phyloP scores from a whole-genome alignment of 30 jellyfish, hydroid and myxozoan species.

The Nemopilema nomurai region DNA sequence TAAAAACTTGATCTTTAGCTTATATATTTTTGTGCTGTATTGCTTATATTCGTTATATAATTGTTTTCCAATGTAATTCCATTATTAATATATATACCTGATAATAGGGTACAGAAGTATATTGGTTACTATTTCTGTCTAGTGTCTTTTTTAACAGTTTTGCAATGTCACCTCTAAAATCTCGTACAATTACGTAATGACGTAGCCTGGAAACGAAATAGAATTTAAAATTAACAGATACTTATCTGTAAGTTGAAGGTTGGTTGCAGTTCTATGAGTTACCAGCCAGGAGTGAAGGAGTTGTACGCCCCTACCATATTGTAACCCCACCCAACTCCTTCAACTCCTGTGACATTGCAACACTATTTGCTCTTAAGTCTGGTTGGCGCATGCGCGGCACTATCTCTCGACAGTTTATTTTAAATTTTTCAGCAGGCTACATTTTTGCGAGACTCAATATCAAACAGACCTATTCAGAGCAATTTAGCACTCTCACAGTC shows the following conservation, averaged over 20 bases:
- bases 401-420: too few relatives aligned
- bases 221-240: conserved; percentile 48
- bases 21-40: neutral
- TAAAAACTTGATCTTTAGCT: neutral
- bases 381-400: conserved; percentile 26
- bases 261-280: conserved; percentile 65
- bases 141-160: neutral
- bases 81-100: neutral
- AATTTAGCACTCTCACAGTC: too few relatives aligned
- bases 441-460: too few relatives aligned
- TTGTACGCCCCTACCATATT: conserved; percentile 39
- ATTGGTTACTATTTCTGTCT: neutral
- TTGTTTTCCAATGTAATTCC: neutral
- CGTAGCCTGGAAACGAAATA: conserved; percentile 52
- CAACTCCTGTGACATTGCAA: conserved; percentile 1
- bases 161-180: conserved; percentile 56
- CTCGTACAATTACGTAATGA: conserved; percentile 57
- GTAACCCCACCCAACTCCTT: conserved; percentile 38
- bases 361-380: neutral
- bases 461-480: too few relatives aligned
- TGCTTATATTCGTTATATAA: neutral
- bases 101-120: neutral
- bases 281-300: conserved; percentile 74
- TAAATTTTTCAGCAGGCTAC: too few relatives aligned
- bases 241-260: conserved; percentile 60